Conservation (phyloP, 1,140 invertebrate species). For the Lutraria rhynchaena region DNA sequence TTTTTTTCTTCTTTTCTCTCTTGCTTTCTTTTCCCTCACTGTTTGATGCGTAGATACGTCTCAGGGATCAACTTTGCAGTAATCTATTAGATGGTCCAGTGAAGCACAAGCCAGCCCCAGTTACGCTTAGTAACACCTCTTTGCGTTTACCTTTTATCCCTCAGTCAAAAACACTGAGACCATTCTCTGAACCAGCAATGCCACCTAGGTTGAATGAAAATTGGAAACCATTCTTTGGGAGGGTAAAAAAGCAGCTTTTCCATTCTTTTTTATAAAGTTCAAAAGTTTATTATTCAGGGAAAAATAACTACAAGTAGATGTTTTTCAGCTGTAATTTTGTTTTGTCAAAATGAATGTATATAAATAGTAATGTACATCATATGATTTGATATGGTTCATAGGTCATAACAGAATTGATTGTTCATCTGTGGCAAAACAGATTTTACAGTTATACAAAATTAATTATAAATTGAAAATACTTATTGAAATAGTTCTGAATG, state of each 20-base stretch:
- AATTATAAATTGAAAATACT: too few relatives aligned
- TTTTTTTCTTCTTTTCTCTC: conserved; percentile 8
- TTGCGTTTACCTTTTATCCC: conserved; percentile 7
- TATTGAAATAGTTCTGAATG: too few relatives aligned
- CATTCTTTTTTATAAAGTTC: background rate
- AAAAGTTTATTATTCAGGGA: too few relatives aligned
- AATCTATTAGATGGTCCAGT: conserved; percentile 37
- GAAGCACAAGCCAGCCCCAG: background rate
- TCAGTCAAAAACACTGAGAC: conserved; percentile 55
- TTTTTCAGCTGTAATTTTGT: too few relatives aligned
- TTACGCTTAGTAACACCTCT: background rate
- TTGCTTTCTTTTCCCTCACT: conserved; percentile 2
- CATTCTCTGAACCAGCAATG: conserved; percentile 46
- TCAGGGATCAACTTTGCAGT: conserved; percentile 57
- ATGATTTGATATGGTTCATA: too few relatives aligned
- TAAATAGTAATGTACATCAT: too few relatives aligned
- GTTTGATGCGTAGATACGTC: conserved; percentile 50
- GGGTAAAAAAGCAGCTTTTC: conserved; percentile 24
- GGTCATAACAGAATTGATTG: too few relatives aligned
- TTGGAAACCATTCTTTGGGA: conserved; percentile 42
- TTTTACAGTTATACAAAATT: too few relatives aligned
- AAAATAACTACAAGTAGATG: too few relatives aligned
- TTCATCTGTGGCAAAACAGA: too few relatives aligned
- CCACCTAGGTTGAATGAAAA: conserved; percentile 46
- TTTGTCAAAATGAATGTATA: too few relatives aligned